Conservation (phyloP, 2,888 invertebrate genomes). For the Steinernema carpocapsae region DNA sequence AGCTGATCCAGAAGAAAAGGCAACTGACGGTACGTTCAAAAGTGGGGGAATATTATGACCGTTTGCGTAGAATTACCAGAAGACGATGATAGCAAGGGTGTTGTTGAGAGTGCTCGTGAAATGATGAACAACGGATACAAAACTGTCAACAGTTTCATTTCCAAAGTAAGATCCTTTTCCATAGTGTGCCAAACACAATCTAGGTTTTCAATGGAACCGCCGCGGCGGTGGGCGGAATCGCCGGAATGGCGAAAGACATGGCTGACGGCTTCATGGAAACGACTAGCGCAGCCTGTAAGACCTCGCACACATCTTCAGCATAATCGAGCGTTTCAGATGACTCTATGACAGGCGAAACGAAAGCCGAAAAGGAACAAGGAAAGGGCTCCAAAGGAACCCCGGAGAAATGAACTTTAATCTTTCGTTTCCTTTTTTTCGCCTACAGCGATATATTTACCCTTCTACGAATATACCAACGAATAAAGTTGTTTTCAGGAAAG, state of each 20-base stretch:
- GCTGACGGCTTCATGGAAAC: constrained; percentile 5
- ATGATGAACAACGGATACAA: neutral
- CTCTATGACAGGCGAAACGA: neutral
- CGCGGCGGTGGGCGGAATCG: neutral
- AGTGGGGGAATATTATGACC: too few relatives aligned
- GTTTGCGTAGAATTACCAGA: neutral
- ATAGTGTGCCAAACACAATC: too few relatives aligned
- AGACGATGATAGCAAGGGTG: neutral
- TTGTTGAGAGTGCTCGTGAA: neutral
- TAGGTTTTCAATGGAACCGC: neutral
- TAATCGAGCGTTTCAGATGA: neutral
- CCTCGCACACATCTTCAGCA: neutral
- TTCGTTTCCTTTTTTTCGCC: too few relatives aligned
- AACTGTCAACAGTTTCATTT: neutral
- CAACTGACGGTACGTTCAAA: neutral
- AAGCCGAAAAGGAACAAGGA: neutral
- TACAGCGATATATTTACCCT: too few relatives aligned
- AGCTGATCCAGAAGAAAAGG: neutral
- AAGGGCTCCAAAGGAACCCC: neutral
- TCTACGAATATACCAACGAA: too few relatives aligned
- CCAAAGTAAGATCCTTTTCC: too few relatives aligned
- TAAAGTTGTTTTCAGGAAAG: too few relatives aligned
- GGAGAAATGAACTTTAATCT: too few relatives aligned
- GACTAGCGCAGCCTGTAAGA: constrained; percentile 3
- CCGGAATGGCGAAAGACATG: constrained; percentile 5